phyloP scores from a whole-genome alignment of 2,113 vertebrate species.

The Poeciliopsis prolifica region DNA sequence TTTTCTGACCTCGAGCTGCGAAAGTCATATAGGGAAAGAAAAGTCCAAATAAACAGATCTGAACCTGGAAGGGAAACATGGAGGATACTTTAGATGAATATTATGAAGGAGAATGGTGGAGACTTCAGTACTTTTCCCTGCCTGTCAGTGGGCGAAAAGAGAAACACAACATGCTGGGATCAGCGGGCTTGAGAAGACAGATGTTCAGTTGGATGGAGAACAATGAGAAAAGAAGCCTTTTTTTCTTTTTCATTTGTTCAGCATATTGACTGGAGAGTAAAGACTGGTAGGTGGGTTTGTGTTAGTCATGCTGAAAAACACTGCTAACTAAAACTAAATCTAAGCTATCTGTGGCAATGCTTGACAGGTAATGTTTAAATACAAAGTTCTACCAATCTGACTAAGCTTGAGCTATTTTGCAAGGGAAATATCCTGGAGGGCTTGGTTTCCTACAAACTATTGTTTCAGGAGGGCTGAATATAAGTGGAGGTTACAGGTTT shows the following conservation, averaged over 20 bases:
- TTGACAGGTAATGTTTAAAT: too few species aligned
- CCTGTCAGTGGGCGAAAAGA: constrained; percentile 7
- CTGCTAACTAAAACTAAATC: too few species aligned
- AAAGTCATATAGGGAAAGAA: neutral
- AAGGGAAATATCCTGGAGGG: neutral
- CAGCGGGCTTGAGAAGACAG: constrained; percentile 40
- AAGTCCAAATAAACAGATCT: neutral
- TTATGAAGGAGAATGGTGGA: neutral
- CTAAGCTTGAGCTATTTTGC: too few species aligned
- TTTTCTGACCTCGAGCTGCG: too few species aligned
- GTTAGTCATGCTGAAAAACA: neutral
- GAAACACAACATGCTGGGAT: constrained; percentile 10
- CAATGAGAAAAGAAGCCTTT: constrained; percentile 40
- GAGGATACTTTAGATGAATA: neutral
- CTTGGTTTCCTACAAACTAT: neutral
- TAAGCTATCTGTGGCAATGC: too few species aligned
- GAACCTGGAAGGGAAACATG: neutral
- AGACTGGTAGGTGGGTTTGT: constrained; percentile 6
- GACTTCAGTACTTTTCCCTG: constrained; percentile 16
- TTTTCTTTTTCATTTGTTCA: constrained; percentile 29
- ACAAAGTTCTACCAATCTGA: too few species aligned
- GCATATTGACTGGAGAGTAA: constrained; percentile 9
- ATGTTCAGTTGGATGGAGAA: constrained; percentile 49
- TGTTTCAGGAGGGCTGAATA: neutral
- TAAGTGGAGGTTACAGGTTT: neutral